phyloP scores from a whole-genome alignment of 92 coral and sea anemone species.

The Micromussa lordhowensis region DNA sequence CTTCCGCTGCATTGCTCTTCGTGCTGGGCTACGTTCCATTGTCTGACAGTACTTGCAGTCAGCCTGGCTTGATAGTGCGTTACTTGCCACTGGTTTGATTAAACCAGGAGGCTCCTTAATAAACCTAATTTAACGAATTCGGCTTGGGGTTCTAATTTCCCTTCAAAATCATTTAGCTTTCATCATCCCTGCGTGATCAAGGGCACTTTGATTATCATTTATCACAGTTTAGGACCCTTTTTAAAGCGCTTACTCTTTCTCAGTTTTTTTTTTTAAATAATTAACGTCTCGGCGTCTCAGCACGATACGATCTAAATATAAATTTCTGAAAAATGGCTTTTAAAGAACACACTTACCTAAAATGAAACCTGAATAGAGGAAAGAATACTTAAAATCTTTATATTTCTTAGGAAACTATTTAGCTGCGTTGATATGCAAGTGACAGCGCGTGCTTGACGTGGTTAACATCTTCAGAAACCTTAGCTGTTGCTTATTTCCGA shows the following conservation, averaged over 20 bases:
- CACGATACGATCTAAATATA: neutral
- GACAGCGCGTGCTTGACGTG: neutral
- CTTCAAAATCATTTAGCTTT: neutral
- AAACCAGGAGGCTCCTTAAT: no score
- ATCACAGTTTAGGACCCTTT: no score
- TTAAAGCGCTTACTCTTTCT: neutral
- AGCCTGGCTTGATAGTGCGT: neutral
- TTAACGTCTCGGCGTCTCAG: neutral
- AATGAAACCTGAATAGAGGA: neutral
- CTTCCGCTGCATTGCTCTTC: neutral
- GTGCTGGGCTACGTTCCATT: neutral
- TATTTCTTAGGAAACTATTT: neutral
- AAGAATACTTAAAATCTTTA: neutral
- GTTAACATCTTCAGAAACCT: neutral
- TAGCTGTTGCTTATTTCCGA: neutral
- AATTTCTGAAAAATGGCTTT: neutral
- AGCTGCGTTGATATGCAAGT: neutral
- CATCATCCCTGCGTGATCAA: neutral
- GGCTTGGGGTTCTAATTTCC: neutral
- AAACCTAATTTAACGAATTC: neutral
- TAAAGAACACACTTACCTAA: neutral
- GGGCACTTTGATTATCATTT: no score
- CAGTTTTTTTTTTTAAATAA: neutral
- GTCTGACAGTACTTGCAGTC: neutral
- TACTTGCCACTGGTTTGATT: neutral